Evolutionary conservation across 1,140 invertebrate species (phyloP), one percentile per base, ranked within the genome.

Genomic region (Drosophila repleta): DNA sequence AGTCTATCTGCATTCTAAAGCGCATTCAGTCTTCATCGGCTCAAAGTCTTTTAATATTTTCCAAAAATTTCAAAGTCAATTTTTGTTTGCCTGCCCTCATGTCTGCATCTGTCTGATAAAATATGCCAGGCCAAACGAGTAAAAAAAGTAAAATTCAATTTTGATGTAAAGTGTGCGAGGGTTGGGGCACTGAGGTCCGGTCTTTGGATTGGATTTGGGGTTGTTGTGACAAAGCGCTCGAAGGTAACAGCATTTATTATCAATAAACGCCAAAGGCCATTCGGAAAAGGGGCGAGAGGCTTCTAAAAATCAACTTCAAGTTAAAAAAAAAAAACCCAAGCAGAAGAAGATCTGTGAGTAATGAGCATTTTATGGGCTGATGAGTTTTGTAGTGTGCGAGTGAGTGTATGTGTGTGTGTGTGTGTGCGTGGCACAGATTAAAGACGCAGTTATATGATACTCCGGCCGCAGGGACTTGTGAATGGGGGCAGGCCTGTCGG

Each of bases 371-470:
- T 58, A 69, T 74, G 66, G 71, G 10, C 55, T 62, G 66, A 57
- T 74, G 51, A 69, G 52, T 68, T 51, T 53, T 63, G 52, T 20
- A n/a, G 51, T 35, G 67, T 1, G 6, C 11, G 32, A n/a, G n/a
- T n/a, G n/a, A n/a, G n/a, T n/a, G n/a, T n/a, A n/a, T n/a, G n/a
- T 17, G 39, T 17, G 15, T 46, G 43, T 10, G 43, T 4, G 11
- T 43, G 66, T 62, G 74, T 68, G 74, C 63, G 64, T 76, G 70
- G 65, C 60, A 56, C 41, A 77, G 65, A 74, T 74, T 70, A 70
- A 41, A 67, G 32, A 48, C 24, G 55, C 29, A 32, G 64, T 74
- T 58, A 73, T 76, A 21, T 46, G 74, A 67, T 73, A 76, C 56
- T 41, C 8, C 20, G 32, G n/a, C 24, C 35, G 15, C 35, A 41